Conservation (phyloP, 2,888 invertebrate species). For the Patella pellucida region DNA sequence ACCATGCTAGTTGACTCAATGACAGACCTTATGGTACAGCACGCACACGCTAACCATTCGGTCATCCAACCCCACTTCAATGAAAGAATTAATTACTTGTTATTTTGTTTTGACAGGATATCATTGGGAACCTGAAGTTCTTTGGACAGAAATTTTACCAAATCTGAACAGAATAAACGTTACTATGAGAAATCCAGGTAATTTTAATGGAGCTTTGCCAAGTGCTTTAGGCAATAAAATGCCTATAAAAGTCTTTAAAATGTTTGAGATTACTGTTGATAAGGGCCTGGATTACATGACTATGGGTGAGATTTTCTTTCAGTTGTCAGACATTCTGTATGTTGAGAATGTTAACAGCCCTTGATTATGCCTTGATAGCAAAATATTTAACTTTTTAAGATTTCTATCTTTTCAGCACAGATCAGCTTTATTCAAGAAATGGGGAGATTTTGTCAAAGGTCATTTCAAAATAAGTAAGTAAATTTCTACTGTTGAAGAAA, state of each 20-base stretch:
- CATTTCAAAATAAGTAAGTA: conserved; percentile 38
- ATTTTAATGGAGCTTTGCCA: not conserved
- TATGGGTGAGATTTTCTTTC: too few species aligned
- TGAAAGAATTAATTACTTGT: not conserved
- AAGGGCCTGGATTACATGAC: too few species aligned
- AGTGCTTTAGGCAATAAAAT: too few species aligned
- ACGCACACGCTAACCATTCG: too few species aligned
- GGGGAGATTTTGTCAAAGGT: conserved; percentile 49
- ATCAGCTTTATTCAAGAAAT: conserved; percentile 59
- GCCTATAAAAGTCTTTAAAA: too few species aligned
- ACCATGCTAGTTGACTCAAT: too few species aligned
- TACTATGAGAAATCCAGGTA: conserved; percentile 58
- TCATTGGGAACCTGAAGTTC: conserved; percentile 52
- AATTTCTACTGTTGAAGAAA: not conserved
- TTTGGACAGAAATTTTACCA: conserved; percentile 58
- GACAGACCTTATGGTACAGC: too few species aligned
- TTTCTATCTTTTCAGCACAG: conserved; percentile 49
- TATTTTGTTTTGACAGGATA: conserved; percentile 42
- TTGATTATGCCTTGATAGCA: not conserved
- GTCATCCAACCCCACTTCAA: not conserved
- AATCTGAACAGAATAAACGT: conserved; percentile 55
- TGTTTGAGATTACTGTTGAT: too few species aligned
- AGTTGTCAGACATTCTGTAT: too few species aligned
- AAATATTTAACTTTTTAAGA: not conserved
- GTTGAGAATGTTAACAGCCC: too few species aligned